Evolutionary conservation across 2,113 vertebrate genomes (phyloP), one percentile per base, ranked within the genome.

Genomic region (Trinectes maculatus): DNA sequence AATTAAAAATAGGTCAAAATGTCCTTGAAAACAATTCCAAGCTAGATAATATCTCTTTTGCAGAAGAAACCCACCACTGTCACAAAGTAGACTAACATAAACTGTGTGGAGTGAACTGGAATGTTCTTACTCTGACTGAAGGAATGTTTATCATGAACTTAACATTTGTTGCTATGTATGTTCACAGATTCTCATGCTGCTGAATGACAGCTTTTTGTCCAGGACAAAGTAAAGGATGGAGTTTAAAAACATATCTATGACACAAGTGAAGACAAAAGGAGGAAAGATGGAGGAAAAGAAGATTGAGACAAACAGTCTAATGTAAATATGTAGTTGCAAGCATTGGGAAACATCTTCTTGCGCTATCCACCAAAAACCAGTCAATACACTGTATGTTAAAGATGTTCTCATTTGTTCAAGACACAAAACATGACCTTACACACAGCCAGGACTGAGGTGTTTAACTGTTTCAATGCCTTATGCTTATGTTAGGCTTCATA

Each of bases 141-240:
- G 62, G 33, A 6, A 28, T 79, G 71, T 85, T 79, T 66, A 82
- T 73, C 63, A 82, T 76, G 16, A 69, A 49, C 62, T 34, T 62
- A 33, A 54, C 39, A 57, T 69, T 49, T 19, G 40, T 52, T 25
- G 10, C 11, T 0, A 15, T 16, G 10, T 34, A 28, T 22, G 25
- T 25, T 44, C 11, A 26, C 31, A 61, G n/a, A 33, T 8, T 39
- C 46, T 44, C 19, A 2, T 6, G 44, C 51, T 54, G 65, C 31
- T n/a, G 56, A 51, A 46, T 24, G 39, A 62, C 18, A 39, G 43
- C n/a, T n/a, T 37, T 75, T 65, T 39, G 10, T 43, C 36, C 26
- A 44, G 22, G 29, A 49, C n/a, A n/a, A n/a, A n/a, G n/a, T n/a
- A n/a, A n/a, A n/a, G n/a, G n/a, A n/a, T n/a, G n/a, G n/a, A n/a